Evolutionary conservation across 1,140 invertebrate species (phyloP), one percentile per base, ranked within the genome.

Genomic region (Trypoxylus dichotomus): DNA sequence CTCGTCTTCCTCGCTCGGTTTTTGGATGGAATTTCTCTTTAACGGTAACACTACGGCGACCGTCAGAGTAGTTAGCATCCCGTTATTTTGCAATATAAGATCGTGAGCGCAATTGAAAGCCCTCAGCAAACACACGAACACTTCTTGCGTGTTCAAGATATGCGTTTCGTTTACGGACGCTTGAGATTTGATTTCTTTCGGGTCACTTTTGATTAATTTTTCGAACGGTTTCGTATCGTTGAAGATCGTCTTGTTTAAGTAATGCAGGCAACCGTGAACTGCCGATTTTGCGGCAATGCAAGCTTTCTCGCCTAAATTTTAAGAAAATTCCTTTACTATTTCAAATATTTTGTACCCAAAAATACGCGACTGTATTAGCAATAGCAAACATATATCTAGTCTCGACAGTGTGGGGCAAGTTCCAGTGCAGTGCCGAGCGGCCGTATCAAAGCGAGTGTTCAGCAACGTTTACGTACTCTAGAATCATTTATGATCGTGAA

Each of bases 41-140:
- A 92, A 82, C 71, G 94, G 95, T 82, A 92, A 89, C 73, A 96
- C 89, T 73, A 94, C 89, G 74, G 93, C 94, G 24, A 94, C 92
- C 74, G 94, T 95, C 47, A 97, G 87, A 0, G 96, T 97, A 1
- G 96, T 97, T 6, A 97, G 86, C 84, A 95, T 92, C 21, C 95
- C 96, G 79, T 95, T 91, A 81, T 96, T 93, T 84, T 96, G 92
- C 25, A 98, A 87, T 81, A 97, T 98, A 73, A 95, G 89, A 79
- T 93, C 91, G 86, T 97, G 96, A 29, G 95, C 96, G 68, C 93
- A 93, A 87, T 96, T 94, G 83, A 97, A 94, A 74, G 95, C 94
- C 73, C 93, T 89, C 68, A 97, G 87, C 29, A 98, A 85, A 80
- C 92, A 91, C 11, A 94, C 89, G 85, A 97, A 96, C 3, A 96